These are phyloP conservation scores for Hypothenemus hampei DNA, from an alignment of 1,140 invertebrate species.

Conservation along the genomic window DNA sequence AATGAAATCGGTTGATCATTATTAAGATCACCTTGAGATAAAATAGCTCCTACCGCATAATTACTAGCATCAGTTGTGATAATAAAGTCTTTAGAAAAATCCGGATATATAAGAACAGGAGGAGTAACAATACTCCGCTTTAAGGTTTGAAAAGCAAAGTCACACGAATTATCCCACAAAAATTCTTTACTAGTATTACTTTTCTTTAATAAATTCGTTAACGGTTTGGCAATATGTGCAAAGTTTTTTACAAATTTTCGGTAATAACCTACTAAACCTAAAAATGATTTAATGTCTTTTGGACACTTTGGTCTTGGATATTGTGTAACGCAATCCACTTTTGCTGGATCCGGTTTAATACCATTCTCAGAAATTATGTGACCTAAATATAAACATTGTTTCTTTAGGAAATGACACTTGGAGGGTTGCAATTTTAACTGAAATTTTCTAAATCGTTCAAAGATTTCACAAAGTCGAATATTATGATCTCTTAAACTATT, in stretches of 20 bases:
- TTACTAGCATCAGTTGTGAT: conserved; percentile 41
- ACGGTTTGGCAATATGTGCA: conserved; percentile 30
- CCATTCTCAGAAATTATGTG: conserved; percentile 31
- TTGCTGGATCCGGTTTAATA: conserved; percentile 33
- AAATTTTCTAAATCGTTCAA: conserved; percentile 16
- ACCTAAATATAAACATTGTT: conserved; percentile 33
- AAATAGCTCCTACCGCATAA: conserved; percentile 37
- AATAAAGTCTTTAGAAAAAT: conserved; percentile 40
- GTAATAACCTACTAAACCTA: conserved; percentile 36
- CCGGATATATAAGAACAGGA: conserved; percentile 33
- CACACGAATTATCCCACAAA: conserved; percentile 21
- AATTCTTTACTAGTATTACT: conserved; percentile 24
- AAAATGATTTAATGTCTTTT: conserved; percentile 34
- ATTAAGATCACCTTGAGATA: conserved; percentile 35
- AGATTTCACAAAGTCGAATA: conserved; percentile 15
- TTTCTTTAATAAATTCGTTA: conserved; percentile 31
- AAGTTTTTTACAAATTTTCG: conserved; percentile 34
- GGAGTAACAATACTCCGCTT: conserved; percentile 29
- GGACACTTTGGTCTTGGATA: conserved; percentile 30
- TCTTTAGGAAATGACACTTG: conserved; percentile 35
- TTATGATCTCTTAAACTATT: conserved; percentile 16
- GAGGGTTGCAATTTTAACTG: conserved; percentile 27
- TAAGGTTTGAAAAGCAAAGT: neutral
- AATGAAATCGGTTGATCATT: conserved; percentile 36
- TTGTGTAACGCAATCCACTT: conserved; percentile 31